Base-by-base conservation (phyloP, 2,797 vertebrate species). In the Lacerta bilineata region DNA sequence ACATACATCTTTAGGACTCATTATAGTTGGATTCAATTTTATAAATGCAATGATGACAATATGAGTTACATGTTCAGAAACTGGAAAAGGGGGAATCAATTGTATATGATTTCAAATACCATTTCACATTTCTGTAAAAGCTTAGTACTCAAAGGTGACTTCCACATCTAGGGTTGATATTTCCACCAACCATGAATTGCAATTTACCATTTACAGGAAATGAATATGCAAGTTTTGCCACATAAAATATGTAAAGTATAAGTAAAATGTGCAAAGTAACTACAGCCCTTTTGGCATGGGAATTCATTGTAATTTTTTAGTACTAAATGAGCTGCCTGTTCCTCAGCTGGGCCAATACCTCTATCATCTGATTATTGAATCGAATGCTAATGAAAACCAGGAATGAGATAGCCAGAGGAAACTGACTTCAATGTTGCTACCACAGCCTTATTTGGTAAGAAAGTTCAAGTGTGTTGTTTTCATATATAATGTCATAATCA, bases 361-460 rank as follows among this genome's bases (percentile, higher is more conserved):
- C 20, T n/a, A 85, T 83, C 88, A 94, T 91, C 93, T 94, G 89
- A 91, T 87, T 86, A 94, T 55, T 79, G 81, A 92, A 91, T 64
- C 68, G 88, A 93, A 88, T 80, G 89, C 0, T 76, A 94, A 92
- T 79, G 88, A 46, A 81, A 92, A 90, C 46, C 77, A 86, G 61
- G 29, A 75, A 0, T 88, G 68, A 69, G 90, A 66, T 83, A 90
- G 84, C 88, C 89, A 92, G 66, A 80, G 55, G 91, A 93, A 88
- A 88, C 0, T 84, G 89, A 93, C 80, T 92, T 93, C 80, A 69
- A 8, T 87, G 43, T 84, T 91, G 89, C 85, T 93, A 75, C 82
- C 39, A 76, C 71, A 74, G 46, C 92, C 90, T 93, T 95, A 94
- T 91, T 94, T 95, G 91, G 93, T 87, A 72, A 81, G 88, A 80